These are phyloP conservation scores for Anguilla pacifica DNA, from an alignment of 2,797 vertebrate genomes.

Conservation along the genomic window DNA sequence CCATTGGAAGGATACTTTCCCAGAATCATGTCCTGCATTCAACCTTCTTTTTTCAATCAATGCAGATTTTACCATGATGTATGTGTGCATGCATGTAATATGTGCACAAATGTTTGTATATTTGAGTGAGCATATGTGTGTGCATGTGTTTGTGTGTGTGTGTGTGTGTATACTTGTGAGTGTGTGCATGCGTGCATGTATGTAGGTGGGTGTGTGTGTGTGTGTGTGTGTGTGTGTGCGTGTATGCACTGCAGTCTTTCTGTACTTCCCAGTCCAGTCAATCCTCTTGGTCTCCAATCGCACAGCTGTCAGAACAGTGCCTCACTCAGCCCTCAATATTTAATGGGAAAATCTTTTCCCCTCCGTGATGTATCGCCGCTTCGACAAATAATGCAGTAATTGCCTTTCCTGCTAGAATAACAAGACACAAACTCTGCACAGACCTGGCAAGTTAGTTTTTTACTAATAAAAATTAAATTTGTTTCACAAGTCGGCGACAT, in stretches of 20 bases:
- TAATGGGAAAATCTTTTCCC: constrained; percentile 49
- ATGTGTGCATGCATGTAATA: too few species aligned
- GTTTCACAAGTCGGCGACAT: neutral
- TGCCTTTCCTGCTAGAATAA: constrained; percentile 38
- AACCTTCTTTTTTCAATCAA: neutral
- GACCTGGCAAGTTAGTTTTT: neutral
- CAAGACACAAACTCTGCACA: constrained; percentile 31
- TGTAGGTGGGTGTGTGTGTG: neutral
- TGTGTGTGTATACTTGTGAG: neutral
- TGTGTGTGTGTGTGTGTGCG: neutral
- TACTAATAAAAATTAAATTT: neutral
- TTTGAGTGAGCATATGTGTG: neutral
- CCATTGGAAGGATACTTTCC: neutral
- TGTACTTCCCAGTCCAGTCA: constrained; percentile 36
- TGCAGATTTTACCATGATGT: neutral
- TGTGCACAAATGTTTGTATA: neutral
- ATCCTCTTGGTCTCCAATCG: constrained; percentile 46
- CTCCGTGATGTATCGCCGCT: constrained; percentile 43
- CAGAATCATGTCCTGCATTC: neutral
- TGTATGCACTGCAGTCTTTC: constrained; percentile 21
- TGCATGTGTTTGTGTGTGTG: neutral
- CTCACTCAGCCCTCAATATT: constrained; percentile 50
- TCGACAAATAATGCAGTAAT: constrained; percentile 41
- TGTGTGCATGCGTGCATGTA: constrained; percentile 15
- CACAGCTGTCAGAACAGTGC: constrained; percentile 55